These are phyloP conservation scores for Lepisosteus oculatus DNA, from an alignment of 2,113 vertebrate genomes.

Conservation along the genomic window DNA sequence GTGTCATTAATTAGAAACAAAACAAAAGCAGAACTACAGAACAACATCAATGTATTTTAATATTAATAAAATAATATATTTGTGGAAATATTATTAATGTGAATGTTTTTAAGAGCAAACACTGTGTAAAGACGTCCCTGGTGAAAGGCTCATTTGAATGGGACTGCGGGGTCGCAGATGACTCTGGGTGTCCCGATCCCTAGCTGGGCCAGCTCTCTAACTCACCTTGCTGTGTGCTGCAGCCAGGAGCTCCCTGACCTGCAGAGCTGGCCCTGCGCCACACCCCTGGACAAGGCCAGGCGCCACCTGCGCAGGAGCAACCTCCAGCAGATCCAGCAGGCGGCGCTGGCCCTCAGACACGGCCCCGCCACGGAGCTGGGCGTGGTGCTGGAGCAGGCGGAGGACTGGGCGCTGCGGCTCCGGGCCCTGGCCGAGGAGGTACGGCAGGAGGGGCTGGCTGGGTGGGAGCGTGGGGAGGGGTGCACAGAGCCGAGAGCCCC, in stretches of 20 bases:
- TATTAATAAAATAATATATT: too few species aligned
- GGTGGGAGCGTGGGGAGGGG: background rate
- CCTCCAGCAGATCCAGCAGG: conserved; percentile 72
- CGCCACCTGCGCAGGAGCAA: conserved; percentile 68
- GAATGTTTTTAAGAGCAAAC: too few species aligned
- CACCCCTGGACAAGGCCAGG: conserved; percentile 79
- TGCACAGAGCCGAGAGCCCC: background rate
- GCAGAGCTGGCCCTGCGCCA: conserved; percentile 61
- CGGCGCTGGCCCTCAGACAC: conserved; percentile 70
- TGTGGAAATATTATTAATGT: too few species aligned
- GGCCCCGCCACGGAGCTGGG: conserved; percentile 57
- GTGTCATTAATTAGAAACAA: too few species aligned
- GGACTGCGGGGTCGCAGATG: too few species aligned
- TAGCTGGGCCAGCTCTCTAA: background rate
- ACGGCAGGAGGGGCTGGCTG: background rate
- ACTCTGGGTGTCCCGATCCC: too few species aligned
- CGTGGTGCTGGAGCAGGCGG: conserved; percentile 74
- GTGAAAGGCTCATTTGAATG: too few species aligned
- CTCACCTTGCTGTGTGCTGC: background rate
- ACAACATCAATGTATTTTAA: too few species aligned
- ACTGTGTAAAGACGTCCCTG: too few species aligned
- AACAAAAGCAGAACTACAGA: too few species aligned
- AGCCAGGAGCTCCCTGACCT: conserved; percentile 72
- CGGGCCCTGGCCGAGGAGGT: conserved; percentile 82
- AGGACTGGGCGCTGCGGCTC: conserved; percentile 83